Percentiles rank a stretch among this genome's conserved stretches.
Conservation (phyloP, 1,140 invertebrate species). For the Drosophila trapezifrons region DNA sequence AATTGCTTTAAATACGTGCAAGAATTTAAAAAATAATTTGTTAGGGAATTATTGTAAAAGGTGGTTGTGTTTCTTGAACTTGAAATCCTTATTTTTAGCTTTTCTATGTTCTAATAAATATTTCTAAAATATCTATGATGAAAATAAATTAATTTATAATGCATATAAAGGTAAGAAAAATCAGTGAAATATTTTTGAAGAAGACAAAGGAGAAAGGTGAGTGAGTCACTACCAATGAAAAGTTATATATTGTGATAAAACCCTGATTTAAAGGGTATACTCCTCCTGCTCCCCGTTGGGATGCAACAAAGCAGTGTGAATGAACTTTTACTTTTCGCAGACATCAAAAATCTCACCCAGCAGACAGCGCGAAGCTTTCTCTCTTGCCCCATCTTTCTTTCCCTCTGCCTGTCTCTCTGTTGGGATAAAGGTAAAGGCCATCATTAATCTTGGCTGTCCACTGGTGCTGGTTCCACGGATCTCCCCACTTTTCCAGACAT, state of each 20-base stretch:
- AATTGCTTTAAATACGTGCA: not conserved
- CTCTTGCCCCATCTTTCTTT: not conserved
- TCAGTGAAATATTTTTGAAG: not conserved
- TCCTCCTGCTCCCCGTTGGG: not conserved
- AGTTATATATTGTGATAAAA: not conserved
- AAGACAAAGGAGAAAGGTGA: slow-evolving; percentile 1
- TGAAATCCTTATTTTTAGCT: not conserved
- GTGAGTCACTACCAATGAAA: slow-evolving; percentile 5
- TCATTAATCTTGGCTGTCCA: slow-evolving; percentile 46
- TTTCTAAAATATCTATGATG: not conserved
- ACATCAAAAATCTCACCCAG: slow-evolving; percentile 38
- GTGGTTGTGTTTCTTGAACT: no score
- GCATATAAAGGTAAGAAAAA: not conserved
- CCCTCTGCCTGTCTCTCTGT: not conserved
- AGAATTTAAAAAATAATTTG: not conserved
- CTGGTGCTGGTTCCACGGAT: not conserved
- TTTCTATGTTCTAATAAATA: not conserved
- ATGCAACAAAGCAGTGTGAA: slow-evolving; percentile 62
- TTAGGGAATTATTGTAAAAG: not conserved
- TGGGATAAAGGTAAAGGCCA: slow-evolving; percentile 40
- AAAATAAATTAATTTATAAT: not conserved
- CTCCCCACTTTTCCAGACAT: slow-evolving; percentile 24
- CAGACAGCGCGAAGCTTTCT: slow-evolving; percentile 14
- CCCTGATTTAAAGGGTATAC: slow-evolving; percentile 15
- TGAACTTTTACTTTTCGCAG: slow-evolving; percentile 71